Base-by-base conservation (phyloP, 1,140 invertebrate species). In the Heliconius hewitsoni region DNA sequence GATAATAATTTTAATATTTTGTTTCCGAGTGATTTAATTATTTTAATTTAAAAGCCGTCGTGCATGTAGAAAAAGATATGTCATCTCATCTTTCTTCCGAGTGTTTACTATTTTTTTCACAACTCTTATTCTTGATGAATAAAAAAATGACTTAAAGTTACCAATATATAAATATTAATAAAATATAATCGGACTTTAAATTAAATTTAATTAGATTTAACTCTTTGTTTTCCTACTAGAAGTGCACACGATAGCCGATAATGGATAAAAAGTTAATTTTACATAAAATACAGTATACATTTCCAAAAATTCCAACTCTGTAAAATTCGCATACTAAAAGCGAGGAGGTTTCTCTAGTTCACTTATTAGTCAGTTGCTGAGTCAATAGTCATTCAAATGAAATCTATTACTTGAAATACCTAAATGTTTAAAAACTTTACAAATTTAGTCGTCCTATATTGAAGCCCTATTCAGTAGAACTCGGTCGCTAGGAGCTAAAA, bases 201-300 rank as follows among this genome's bases (percentile, higher is more conserved):
- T n/a, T 23, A 60, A 60, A n/a, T 60, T 27, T 60, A 8, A 3
- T n/a, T 60, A 27, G 19, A 8, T 52, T 6, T 19, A 6, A 52
- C 50, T 52, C 18, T 19, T 52, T n/a, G 9, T 66, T 66, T 60
- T 27, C n/a, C 60, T 66, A 27, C 27, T 23, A 66, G 27, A 16
- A 66, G 60, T 66, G 60, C 60, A 66, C 60, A 66, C n/a, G 23
- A 66, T 57, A 57, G 55, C 55, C 55, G 55, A 57, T 57, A 23
- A 57, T 57, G 9, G 55, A 23, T 66, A 66, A 66, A 66, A 66
- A 66, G 60, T 66, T 66, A 66, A 66, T 66, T 66, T 66, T 30
- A 66, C 23, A 8, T 66, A 66, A 66, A 66, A 66, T 66, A 66
- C 60, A 30, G 60, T 66, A 66, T 66, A 66, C 60, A 66, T 66